Evolutionary conservation across 2,797 vertebrate species (phyloP), one percentile per base, ranked within the genome.

Genomic region (Brotula barbata): DNA sequence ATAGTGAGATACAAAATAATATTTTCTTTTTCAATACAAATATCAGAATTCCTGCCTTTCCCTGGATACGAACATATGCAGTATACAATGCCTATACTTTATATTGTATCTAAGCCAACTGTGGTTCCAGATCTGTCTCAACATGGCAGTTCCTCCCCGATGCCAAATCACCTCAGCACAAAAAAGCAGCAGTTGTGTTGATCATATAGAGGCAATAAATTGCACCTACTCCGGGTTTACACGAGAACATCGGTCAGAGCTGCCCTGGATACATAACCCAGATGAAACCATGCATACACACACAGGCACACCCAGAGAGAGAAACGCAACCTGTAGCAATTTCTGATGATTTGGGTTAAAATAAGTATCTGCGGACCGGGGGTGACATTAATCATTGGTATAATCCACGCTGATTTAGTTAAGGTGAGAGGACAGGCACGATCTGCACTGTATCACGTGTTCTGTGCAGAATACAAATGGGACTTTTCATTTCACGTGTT

Each of bases 231-330:
- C 41, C 51, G 58, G 62, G 61, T 78, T 82, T 76, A 79, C 68
- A 73, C 64, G 63, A 68, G 74, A 77, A 73, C 78, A 84, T 87
- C 62, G 69, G 73, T 85, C 86, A 80, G 56, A 66, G 58, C 67
- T 85, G 76, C 79, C 80, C 78, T 81, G 76, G 78, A 86, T 81
- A 81, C 73, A 78, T 75, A 81, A 81, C 77, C 78, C 68, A 80
- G 73, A 81, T 81, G 67, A 79, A 83, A 73, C 73, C 65, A 66
- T 45, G 63, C 61, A 71, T 33, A 61, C 56, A 68, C 46, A 60
- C 67, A 54, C 21, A 33, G 23, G 51, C 36, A 6, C 51, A 54
- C 15, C 10, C 25, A 19, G n/a, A n/a, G n/a, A n/a, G n/a, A n/a
- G n/a, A 70, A 64, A 50, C 23, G 55, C 43, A 49, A 52, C 67